Base-by-base conservation (phyloP, 2,888 invertebrate genomes). In the Pachycephus smyrnensis region DNA sequence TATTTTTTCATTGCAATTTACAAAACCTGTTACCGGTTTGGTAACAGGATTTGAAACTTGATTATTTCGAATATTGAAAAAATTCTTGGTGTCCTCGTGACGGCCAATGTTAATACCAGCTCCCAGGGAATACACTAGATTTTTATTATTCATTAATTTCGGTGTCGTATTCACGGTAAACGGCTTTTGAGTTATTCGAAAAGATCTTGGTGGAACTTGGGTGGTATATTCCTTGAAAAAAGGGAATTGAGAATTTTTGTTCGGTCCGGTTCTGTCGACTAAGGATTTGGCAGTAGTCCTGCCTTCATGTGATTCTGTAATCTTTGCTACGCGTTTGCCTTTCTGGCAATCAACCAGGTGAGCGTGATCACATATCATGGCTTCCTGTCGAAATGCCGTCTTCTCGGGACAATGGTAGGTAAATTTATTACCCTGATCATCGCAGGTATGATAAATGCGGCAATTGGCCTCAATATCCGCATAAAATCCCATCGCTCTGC, bases 391-490 rank as follows among this genome's bases (percentile, higher is more conserved):
- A 76, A 90, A 90, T 4, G 89, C 88, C 3, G 90, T 90, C 69
- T 89, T 89, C 36, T 89, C 87, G 1, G 90, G 90, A 73, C 90
- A 90, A 74, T 86, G 83, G 76, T 90, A 89, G 0, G 86, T 89
- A 77, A 90, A 90, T 80, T 89, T 90, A 73, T 90, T 90, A 12
- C 89, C 90, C 76, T 90, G 87, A 78, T 90, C 90, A 69, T 90
- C 90, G 77, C 90, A 90, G 1, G 84, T 90, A 69, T 90, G 87
- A 81, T 90, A 90, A 36, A 88, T 83, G n/a, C 85, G 86, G 80
- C 90, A 90, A 33, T 87, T 87, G 0, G 86, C 83, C 12, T 85
- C 85, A 2, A 86, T 68, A 32, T 90, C 90, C 0, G 90, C 90
- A 71, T 90, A 90, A 73, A 88, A 90, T 12, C 90, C 90, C 69